These are phyloP conservation scores for Rhinolophus sinicus DNA, from an alignment of 2,113 vertebrate species.

Conservation along the genomic window DNA sequence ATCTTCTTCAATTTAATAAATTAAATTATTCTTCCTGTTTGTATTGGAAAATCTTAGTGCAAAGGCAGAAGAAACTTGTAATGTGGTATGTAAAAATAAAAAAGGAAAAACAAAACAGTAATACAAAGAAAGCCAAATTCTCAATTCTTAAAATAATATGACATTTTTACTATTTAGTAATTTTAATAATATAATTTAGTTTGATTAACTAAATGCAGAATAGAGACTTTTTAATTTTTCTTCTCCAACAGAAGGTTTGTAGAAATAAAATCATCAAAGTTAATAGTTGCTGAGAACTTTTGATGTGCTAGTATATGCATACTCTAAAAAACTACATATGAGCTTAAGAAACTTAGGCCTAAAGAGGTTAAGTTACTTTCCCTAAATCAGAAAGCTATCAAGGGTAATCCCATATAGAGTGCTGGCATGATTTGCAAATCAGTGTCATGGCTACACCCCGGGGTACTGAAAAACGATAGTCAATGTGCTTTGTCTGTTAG, in stretches of 20 bases:
- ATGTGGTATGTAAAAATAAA: not conserved
- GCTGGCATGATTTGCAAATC: not conserved
- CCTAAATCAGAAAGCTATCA: not conserved
- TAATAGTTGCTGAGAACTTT: not conserved
- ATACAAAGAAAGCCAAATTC: not conserved
- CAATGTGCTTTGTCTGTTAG: not conserved
- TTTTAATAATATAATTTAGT: not conserved
- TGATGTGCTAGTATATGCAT: not conserved
- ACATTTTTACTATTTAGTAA: constrained; percentile 12
- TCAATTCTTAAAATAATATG: not conserved
- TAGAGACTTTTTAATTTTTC: not conserved
- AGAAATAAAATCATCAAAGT: not conserved
- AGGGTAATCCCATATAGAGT: not conserved
- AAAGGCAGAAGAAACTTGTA: constrained; percentile 14
- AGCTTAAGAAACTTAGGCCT: not conserved
- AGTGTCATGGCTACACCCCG: not conserved
- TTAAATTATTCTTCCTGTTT: not conserved
- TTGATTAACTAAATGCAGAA: not conserved
- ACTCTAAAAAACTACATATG: not conserved
- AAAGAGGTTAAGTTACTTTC: not conserved
- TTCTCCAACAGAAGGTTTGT: not conserved
- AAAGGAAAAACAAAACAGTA: not conserved
- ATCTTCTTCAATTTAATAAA: not conserved
- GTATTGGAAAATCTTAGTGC: not conserved
- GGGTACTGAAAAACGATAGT: not conserved